A percentile compares a stretch with the other conserved stretches of the same genome.
These are phyloP conservation scores for Melanotaenia maccullochi DNA, from an alignment of 2,797 vertebrate genomes.

Conservation along the genomic window DNA sequence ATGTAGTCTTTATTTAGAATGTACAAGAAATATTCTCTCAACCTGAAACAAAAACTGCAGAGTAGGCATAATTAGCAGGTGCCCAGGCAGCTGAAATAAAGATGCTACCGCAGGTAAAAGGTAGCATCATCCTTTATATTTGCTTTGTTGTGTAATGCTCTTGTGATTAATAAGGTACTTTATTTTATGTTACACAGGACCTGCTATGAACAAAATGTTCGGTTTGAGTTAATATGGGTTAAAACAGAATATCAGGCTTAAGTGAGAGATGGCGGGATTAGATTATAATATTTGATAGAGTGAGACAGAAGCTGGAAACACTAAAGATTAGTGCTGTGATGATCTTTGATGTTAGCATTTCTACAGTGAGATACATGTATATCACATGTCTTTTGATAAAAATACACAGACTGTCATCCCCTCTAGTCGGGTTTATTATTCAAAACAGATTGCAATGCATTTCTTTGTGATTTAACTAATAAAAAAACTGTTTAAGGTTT, in stretches of 20 bases:
- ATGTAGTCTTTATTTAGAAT: slow-evolving; percentile 33
- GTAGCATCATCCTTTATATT: background rate
- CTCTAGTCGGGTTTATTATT: background rate
- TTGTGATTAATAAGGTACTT: background rate
- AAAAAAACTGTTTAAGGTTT: background rate
- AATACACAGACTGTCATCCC: background rate
- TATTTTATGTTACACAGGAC: background rate
- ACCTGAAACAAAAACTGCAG: slow-evolving; percentile 3
- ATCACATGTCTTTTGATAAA: background rate
- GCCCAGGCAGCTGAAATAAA: background rate
- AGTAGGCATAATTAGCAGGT: slow-evolving; percentile 14
- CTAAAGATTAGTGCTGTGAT: background rate
- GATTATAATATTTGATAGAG: background rate
- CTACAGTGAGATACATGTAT: background rate
- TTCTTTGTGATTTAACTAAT: slow-evolving; percentile 1
- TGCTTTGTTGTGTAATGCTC: background rate
- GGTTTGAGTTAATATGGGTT: background rate
- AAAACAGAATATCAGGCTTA: background rate
- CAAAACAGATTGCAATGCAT: background rate
- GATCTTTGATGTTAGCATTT: background rate
- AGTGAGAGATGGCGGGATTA: background rate
- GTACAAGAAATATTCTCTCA: background rate
- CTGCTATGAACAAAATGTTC: background rate
- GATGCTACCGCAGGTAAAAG: slow-evolving; percentile 7
- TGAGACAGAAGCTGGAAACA: background rate